These are phyloP conservation scores for Paracanthobrama guichenoti DNA, from an alignment of 2,113 vertebrate genomes.

Conservation along the genomic window DNA sequence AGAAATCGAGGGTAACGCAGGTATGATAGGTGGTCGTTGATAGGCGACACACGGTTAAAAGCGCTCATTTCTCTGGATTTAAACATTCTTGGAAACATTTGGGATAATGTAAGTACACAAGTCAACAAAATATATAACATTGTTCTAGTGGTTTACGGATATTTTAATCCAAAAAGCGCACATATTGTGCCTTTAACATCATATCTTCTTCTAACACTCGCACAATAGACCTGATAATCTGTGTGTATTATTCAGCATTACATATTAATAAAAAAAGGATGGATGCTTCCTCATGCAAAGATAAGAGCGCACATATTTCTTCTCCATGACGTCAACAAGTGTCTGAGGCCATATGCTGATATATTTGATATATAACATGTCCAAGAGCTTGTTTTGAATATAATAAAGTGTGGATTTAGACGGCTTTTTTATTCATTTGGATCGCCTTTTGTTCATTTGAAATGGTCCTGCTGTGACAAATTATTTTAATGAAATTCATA, in stretches of 20 bases:
- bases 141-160: no score
- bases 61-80: no score
- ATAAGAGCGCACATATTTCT: conserved; percentile 37
- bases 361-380: neutral
- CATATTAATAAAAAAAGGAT: conserved; percentile 56
- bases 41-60: no score
- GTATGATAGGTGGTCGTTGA: no score
- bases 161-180: no score
- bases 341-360: neutral
- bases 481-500: neutral
- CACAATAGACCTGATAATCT: conserved; percentile 2
- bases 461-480: neutral
- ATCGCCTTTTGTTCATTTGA: neutral
- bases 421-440: neutral
- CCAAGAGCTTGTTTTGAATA: neutral
- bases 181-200: no score
- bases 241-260: conserved; percentile 56
- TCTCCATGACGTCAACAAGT: conserved; percentile 45
- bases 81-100: no score
- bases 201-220: neutral
- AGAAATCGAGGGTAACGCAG: no score
- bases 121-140: no score
- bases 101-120: no score
- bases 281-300: conserved; percentile 45
- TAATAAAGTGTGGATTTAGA: neutral